These are phyloP conservation scores for Beroe forskalii DNA, from an alignment of 37 sponge, comb jelly and placozoan genomes.

Conservation along the genomic window DNA sequence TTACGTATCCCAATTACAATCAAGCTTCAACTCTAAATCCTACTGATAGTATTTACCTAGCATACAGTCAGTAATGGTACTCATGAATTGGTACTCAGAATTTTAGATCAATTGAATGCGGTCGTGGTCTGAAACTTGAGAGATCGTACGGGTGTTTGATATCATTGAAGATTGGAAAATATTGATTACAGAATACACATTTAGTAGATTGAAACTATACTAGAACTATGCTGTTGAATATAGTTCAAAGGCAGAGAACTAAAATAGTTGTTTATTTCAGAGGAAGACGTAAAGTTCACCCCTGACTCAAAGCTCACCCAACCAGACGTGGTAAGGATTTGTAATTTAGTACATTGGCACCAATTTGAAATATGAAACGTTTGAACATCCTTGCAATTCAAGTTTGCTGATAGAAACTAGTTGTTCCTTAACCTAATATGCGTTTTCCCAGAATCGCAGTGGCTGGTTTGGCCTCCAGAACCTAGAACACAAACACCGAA, in stretches of 20 bases:
- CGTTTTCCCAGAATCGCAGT: neutral
- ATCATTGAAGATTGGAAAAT: too few relatives aligned
- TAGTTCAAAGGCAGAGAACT: too few relatives aligned
- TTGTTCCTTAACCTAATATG: neutral
- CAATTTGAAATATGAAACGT: too few relatives aligned
- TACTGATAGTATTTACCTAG: too few relatives aligned
- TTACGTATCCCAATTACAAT: neutral
- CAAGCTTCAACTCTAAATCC: too few relatives aligned
- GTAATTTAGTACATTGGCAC: neutral
- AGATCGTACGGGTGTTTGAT: neutral
- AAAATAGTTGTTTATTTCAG: too few relatives aligned
- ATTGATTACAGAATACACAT: neutral
- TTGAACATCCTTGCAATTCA: too few relatives aligned
- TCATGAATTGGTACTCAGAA: too few relatives aligned
- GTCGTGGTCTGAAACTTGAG: neutral
- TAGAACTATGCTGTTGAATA: too few relatives aligned
- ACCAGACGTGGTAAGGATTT: neutral
- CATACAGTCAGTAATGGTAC: too few relatives aligned
- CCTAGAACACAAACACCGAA: neutral
- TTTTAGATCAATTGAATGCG: neutral
- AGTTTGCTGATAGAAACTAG: neutral
- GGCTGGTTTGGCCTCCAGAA: conserved; percentile 4
- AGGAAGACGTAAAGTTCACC: neutral
- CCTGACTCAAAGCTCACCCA: neutral
- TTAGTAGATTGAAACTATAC: neutral